Conservation (phyloP, 1,140 invertebrate species). For the Drosophila setifemur region DNA sequence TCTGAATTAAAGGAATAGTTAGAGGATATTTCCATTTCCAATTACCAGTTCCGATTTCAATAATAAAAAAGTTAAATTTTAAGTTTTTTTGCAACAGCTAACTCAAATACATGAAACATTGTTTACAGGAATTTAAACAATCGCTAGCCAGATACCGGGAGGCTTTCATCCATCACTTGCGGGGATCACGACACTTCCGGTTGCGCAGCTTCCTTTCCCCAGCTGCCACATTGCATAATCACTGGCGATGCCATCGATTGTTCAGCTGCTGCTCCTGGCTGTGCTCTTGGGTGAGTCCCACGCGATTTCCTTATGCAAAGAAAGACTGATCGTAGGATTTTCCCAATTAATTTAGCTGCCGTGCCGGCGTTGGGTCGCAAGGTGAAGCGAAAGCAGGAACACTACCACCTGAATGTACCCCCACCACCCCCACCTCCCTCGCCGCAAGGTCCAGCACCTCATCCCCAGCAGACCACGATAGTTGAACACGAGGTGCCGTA, state of each 20-base stretch:
- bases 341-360: conserved; percentile 15
- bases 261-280: conserved; percentile 47
- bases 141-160: too few relatives aligned
- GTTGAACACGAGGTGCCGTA: conserved; percentile 55
- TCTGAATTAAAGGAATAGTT: too few relatives aligned
- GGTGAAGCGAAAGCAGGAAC: conserved; percentile 69
- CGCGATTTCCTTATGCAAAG: conserved; percentile 22
- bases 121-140: too few relatives aligned
- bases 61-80: too few relatives aligned
- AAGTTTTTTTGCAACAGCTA: too few relatives aligned
- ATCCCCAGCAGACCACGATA: conserved; percentile 25
- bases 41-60: too few relatives aligned
- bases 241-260: conserved; percentile 39
- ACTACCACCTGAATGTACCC: conserved; percentile 66
- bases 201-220: conserved; percentile 34
- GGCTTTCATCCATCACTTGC: too few relatives aligned
- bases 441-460: conserved; percentile 1
- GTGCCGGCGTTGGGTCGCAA: conserved; percentile 58
- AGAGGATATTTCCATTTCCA: too few relatives aligned
- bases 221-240: conserved; percentile 41
- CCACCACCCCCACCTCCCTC: conserved; percentile 51
- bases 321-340: neutral
- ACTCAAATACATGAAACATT: too few relatives aligned
- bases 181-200: conserved; percentile 44
- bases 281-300: conserved; percentile 54